A percentile compares a stretch with the other conserved stretches of the same genome.
These are phyloP conservation scores for Cebidichthys violaceus DNA, from an alignment of 2,113 vertebrate species.

Conservation along the genomic window DNA sequence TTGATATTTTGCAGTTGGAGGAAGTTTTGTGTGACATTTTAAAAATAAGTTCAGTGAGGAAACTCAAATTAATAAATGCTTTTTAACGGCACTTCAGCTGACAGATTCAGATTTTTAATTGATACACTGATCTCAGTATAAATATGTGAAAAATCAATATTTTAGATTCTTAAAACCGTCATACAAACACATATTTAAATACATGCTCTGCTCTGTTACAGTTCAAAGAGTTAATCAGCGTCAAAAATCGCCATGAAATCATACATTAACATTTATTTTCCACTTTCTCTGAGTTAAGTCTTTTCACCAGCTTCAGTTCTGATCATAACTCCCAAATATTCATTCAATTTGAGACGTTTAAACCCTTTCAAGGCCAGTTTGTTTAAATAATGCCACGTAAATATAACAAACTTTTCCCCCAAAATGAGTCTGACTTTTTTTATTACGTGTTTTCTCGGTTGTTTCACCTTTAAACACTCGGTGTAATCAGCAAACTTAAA, in stretches of 20 bases:
- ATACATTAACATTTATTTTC: neutral
- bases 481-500: neutral
- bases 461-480: neutral
- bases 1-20: neutral
- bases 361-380: neutral
- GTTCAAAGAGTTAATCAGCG: too few relatives aligned
- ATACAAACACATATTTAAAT: too few relatives aligned
- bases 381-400: neutral
- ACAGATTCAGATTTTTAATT: neutral
- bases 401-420: neutral
- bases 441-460: too few relatives aligned
- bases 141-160: neutral
- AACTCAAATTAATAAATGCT: neutral
- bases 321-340: neutral
- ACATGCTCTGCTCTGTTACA: too few relatives aligned
- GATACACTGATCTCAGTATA: neutral
- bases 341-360: too few relatives aligned
- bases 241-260: neutral
- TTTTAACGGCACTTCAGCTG: neutral
- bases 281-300: too few relatives aligned
- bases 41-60: neutral
- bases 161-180: neutral
- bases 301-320: too few relatives aligned
- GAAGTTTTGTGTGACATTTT: neutral
- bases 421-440: neutral